A percentile compares a stretch with the other conserved stretches of the same genome.
Evolutionary conservation across 1,140 invertebrate species (phyloP).

Genomic region (Sycophila sp.): DNA sequence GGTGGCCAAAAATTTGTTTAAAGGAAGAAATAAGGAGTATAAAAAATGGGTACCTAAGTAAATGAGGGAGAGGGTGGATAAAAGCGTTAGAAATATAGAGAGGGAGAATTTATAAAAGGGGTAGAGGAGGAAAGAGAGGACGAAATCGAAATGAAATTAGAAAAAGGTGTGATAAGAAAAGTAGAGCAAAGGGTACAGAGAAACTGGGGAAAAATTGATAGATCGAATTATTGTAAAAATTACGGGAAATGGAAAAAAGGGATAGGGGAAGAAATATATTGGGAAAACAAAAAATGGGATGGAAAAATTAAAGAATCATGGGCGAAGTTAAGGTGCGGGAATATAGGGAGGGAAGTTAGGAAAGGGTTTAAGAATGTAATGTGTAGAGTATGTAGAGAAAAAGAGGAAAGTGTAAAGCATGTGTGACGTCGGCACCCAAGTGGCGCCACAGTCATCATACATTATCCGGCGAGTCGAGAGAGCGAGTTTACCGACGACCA

Average conservation of each 20-base stretch:
- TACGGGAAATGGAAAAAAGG: constrained; percentile 15
- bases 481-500: too few relatives aligned
- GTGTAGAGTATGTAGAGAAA: neutral
- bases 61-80: neutral
- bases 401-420: neutral
- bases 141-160: neutral
- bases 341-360: constrained; percentile 14
- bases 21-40: neutral
- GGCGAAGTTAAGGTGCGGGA: constrained; percentile 33
- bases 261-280: constrained; percentile 2
- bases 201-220: constrained; percentile 28
- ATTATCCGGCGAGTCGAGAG: too few relatives aligned
- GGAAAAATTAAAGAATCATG: constrained; percentile 16
- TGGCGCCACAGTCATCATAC: too few relatives aligned
- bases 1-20: neutral
- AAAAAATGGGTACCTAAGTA: too few relatives aligned
- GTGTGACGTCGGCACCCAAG: too few relatives aligned
- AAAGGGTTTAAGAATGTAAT: constrained; percentile 11
- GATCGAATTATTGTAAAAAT: constrained; percentile 1
- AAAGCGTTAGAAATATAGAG: neutral
- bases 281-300: neutral
- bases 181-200: constrained; percentile 9
- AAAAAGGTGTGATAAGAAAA: neutral
- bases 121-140: neutral
- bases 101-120: neutral